Percentiles rank a stretch among this genome's conserved stretches.
Evolutionary conservation across 35 echinoderm and acorn worm genomes (phyloP).

Genomic region (Ophioderma brevispina): DNA sequence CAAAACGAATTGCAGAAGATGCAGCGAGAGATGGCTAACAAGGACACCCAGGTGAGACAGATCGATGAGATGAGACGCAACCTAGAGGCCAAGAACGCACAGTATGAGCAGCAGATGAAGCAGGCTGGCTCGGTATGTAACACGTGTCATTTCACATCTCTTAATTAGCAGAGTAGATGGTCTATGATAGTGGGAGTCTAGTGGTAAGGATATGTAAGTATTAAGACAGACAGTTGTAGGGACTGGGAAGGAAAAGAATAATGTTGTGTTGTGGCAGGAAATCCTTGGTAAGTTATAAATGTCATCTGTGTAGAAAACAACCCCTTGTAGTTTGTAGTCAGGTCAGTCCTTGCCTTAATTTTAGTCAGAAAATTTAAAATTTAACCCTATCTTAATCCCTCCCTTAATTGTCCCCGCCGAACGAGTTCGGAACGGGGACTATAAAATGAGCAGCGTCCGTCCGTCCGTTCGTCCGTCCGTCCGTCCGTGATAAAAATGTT

Average conservation of each 20-base stretch:
- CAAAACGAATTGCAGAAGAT: constrained; percentile 88
- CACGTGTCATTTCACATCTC: neutral
- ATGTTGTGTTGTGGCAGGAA: neutral
- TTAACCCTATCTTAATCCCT: too few species aligned
- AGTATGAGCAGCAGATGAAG: constrained; percentile 67
- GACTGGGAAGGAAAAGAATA: neutral
- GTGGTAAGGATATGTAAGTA: too few species aligned
- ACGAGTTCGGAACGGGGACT: too few species aligned
- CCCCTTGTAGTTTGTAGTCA: too few species aligned
- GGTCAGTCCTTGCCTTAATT: too few species aligned
- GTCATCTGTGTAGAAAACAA: neutral
- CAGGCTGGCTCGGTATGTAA: constrained; percentile 66
- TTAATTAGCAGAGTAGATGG: neutral
- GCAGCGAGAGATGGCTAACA: constrained; percentile 47
- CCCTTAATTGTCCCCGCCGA: too few species aligned
- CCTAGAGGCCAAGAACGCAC: constrained; percentile 53
- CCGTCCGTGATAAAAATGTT: too few species aligned
- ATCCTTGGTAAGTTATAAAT: neutral
- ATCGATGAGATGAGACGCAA: constrained; percentile 64
- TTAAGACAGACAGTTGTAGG: too few species aligned
- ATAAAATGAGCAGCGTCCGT: too few species aligned
- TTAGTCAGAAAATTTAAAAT: too few species aligned
- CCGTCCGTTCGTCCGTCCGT: too few species aligned
- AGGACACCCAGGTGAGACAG: constrained; percentile 60
- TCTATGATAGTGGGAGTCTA: too few species aligned